Base-by-base conservation (phyloP, 2,888 invertebrate genomes). In the Slavum lentiscoides region DNA sequence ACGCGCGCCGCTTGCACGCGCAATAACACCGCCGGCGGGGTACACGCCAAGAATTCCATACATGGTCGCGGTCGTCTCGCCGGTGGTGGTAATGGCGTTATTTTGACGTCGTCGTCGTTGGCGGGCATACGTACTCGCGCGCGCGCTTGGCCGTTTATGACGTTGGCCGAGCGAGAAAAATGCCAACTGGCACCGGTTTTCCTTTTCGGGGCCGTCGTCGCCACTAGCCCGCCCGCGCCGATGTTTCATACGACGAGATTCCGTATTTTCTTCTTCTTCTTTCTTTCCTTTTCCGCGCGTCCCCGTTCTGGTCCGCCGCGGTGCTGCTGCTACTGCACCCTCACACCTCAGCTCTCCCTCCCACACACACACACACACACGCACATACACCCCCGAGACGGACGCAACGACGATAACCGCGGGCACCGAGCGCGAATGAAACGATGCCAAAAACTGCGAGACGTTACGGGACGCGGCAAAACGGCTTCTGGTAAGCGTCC, bases 101-200 rank as follows among this genome's bases (percentile, higher is more conserved):
- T 39, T 64, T 58, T 15, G 49, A 30, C 19, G 61, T 30, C 19
- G 62, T 17, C 64, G 64, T 37, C 30, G 53, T 64, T 66, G 19
- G 58, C 69, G 30, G 69, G 69, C 30, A 53, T 55, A 9, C 43
- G 9, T n/a, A 43, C 4, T 8, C 67, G 30, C 55, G 23, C 61
- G 23, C 37, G 30, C 55, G 23, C 61, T 19, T n/a, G 37, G 49
- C 49, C 49, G 49, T 49, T 49, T 49, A 21, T 30, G 67, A 23
- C 68, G 53, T 19, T 19, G 23, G 8, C 23, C 66, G 74, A 21
- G 23, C 75, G 67, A 68, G 67, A 68, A 76, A 76, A 76, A 76
- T 68, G 75, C 75, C 75, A 76, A 76, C 75, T 76, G 75, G 75
- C 75, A 76, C 43, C 37, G 39, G 39, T 58, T 75, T 74, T 75